Base-by-base conservation (phyloP, 2,888 invertebrate species). In the Hedya salicella region DNA sequence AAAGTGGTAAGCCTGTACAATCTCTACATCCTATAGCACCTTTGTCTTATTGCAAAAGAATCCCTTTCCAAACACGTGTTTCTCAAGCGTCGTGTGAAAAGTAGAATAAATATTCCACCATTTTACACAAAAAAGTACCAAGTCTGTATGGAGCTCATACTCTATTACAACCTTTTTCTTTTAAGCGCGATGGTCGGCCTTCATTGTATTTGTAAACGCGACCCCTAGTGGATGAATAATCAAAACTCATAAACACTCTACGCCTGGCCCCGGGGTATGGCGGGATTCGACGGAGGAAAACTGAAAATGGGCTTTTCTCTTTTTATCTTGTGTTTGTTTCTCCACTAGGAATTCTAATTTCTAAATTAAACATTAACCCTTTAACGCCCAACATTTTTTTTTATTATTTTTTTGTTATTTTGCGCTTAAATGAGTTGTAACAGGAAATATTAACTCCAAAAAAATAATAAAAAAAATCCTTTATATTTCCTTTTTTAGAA, bases 241-340 rank as follows among this genome's bases (percentile, higher is more conserved):
- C 74, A 83, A 83, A 85, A 79, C 79, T 77, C 83, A 83, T 85
- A 79, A 85, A 83, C 83, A 83, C 83, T 83, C 79, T 72, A 74
- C 69, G 46, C 60, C 46, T 65, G 67, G 69, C 70, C 63, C 57
- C 46, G 39, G 48, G 68, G 36, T 60, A 50, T 19, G 19, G 30
- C 32, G 48, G 11, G 30, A 44, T 13, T 40, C 25, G 42, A 39
- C 42, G 50, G 56, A 49, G 5, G 36, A 48, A 49, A n/a, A n/a
- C n/a, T 36, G 44, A 8, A 39, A 48, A 50, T 25, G 3, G 6
- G 11, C 30, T n/a, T 46, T 46, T 46, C 30, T 11, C 16, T 30
- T 30, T 9, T 50, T 42, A 17, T 50, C 16, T 3, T 44, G 17
- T 17, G 44, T 30, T 14, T 52, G 9, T 42, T 8, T 52, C 36